Percentiles rank a stretch among this genome's conserved stretches.
Conservation (phyloP, 35 echinoderm and acorn worm species). For the Patiria miniata region DNA sequence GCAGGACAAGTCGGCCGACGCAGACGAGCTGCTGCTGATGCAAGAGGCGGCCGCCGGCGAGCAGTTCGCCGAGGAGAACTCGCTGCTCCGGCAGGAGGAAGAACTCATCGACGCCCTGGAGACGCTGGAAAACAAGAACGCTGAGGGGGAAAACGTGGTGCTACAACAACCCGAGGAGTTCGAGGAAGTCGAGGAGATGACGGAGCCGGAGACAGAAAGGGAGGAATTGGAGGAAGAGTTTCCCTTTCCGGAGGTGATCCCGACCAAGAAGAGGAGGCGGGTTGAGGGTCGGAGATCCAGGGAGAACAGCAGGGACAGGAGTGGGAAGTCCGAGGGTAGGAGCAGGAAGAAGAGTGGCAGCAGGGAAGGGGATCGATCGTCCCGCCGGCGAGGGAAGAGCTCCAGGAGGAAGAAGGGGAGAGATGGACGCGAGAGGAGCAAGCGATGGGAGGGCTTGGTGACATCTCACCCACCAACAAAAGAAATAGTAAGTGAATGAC, state of each 20-base stretch:
- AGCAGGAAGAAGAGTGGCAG: not conserved
- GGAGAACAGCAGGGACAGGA: not conserved
- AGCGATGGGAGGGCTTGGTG: not conserved
- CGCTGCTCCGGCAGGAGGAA: not conserved
- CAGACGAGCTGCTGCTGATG: not conserved
- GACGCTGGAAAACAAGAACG: not conserved
- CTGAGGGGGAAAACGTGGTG: not conserved
- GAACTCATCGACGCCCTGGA: not conserved
- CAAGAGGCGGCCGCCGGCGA: not conserved
- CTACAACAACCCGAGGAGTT: not conserved
- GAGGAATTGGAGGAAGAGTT: not conserved
- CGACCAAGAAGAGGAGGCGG: slow-evolving; percentile 6
- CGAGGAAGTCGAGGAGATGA: not conserved
- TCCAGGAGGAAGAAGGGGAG: not conserved
- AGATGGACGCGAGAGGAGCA: slow-evolving; percentile 12
- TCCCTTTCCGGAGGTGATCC: not conserved
- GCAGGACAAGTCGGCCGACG: slow-evolving; percentile 12
- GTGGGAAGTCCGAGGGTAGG: not conserved
- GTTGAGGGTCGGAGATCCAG: not conserved
- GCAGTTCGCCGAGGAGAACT: not conserved
- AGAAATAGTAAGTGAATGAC: not conserved
- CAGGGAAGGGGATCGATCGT: not conserved
- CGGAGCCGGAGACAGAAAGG: not conserved
- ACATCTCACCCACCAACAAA: not conserved
- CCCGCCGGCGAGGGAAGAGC: not conserved